Evolutionary conservation across 2,888 invertebrate genomes (phyloP).

Genomic region (Heterodera filipjevi): DNA sequence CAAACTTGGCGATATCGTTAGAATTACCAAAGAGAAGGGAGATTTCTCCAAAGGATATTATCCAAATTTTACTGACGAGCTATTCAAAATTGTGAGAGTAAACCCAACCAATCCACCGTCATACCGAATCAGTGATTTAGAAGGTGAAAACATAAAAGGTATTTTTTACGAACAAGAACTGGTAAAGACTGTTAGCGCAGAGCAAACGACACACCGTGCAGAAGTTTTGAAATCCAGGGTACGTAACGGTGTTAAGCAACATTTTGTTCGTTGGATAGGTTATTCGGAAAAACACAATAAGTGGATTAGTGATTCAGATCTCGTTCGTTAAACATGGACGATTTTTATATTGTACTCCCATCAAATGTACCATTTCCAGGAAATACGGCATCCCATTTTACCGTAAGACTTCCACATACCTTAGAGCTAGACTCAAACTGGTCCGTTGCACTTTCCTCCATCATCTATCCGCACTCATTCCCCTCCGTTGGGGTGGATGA

Average conservation of each 20-base stretch:
- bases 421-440: neutral
- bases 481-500: neutral
- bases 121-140: conserved; percentile 9
- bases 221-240: conserved; percentile 8
- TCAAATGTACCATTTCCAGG: neutral
- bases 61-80: too few relatives aligned
- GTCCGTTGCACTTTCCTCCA: neutral
- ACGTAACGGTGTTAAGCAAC: conserved; percentile 8
- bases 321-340: conserved; percentile 1
- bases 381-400: conserved; percentile 1
- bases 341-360: conserved; percentile 10
- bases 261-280: conserved; percentile 22
- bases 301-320: conserved; percentile 6
- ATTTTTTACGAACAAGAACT: conserved; percentile 18
- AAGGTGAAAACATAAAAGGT: conserved; percentile 7
- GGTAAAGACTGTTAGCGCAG: neutral
- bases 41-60: too few relatives aligned
- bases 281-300: neutral
- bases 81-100: neutral
- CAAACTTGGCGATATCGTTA: too few relatives aligned
- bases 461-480: neutral
- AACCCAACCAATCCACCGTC: neutral
- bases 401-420: neutral
- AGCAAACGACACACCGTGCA: neutral
- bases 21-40: too few relatives aligned